A percentile compares a stretch with the other conserved stretches of the same genome.
Evolutionary conservation across 2,113 vertebrate genomes (phyloP).

Genomic region (Brachyistius frenatus): DNA sequence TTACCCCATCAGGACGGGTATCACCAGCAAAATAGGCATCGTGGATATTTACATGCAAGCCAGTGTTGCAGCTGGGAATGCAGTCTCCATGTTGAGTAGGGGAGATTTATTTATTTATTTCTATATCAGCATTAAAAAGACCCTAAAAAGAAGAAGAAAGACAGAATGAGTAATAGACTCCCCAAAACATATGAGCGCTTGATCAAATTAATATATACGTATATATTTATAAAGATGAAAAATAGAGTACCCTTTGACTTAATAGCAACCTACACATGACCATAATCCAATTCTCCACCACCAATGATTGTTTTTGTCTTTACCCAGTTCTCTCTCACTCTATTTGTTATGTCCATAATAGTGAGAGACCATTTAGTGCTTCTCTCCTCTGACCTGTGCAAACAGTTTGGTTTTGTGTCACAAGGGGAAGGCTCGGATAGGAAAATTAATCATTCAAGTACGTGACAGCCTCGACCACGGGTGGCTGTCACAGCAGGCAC

Average conservation of each 20-base stretch:
- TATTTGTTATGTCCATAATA: slow-evolving; percentile 57
- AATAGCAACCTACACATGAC: background rate
- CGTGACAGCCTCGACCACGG: slow-evolving; percentile 46
- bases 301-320: slow-evolving; percentile 11
- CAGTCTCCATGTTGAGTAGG: slow-evolving; percentile 18
- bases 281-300: slow-evolving; percentile 20
- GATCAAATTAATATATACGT: too few relatives aligned
- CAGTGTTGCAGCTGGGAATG: background rate
- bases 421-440: slow-evolving; percentile 25
- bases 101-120: slow-evolving; percentile 1
- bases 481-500: slow-evolving; percentile 42
- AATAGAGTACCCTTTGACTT: background rate
- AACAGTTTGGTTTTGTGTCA: slow-evolving; percentile 63
- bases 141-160: background rate
- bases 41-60: slow-evolving; percentile 55
- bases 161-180: too few relatives aligned
- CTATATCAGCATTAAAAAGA: background rate
- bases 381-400: slow-evolving; percentile 67
- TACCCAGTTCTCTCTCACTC: slow-evolving; percentile 23
- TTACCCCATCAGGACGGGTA: slow-evolving; percentile 46
- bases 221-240: slow-evolving; percentile 12
- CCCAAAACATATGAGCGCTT: too few relatives aligned
- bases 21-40: slow-evolving; percentile 28
- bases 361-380: slow-evolving; percentile 44
- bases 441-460: slow-evolving; percentile 66